These are phyloP conservation scores for Brachionus paranguensis DNA, from an alignment of 1,140 invertebrate genomes.

Conservation along the genomic window DNA sequence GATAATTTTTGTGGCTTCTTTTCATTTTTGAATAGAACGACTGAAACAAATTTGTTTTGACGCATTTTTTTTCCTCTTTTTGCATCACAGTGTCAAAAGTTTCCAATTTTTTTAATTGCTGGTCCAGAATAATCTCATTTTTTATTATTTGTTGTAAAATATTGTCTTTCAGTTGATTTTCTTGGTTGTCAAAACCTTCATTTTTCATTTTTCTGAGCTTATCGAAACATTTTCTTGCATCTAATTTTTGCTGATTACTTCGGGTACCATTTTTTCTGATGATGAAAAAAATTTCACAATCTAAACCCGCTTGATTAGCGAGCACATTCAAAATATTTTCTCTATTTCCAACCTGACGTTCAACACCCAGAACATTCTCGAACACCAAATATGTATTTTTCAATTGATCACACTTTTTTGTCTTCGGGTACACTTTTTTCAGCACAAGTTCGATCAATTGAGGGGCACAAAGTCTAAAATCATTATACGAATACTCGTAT, in stretches of 20 bases:
- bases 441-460: not conserved
- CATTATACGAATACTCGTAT: not conserved
- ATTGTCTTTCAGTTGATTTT: not conserved
- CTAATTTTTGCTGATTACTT: not conserved
- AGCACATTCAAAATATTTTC: not conserved
- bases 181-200: not conserved
- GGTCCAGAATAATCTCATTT: not conserved
- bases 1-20: not conserved
- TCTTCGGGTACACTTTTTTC: not conserved
- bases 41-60: not conserved
- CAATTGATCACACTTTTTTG: not conserved
- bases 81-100: not conserved
- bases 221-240: not conserved
- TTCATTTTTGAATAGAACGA: not conserved
- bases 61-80: not conserved
- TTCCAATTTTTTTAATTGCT: not conserved
- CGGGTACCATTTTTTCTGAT: not conserved
- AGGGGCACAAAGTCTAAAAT: not conserved
- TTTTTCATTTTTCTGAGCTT: not conserved
- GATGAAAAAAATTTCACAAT: not conserved
- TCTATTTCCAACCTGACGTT: not conserved
- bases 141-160: not conserved
- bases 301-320: not conserved
- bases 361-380: not conserved
- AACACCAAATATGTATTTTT: not conserved